Conservation (phyloP, 2,113 vertebrate genomes). For the Bufo gargarizans region DNA sequence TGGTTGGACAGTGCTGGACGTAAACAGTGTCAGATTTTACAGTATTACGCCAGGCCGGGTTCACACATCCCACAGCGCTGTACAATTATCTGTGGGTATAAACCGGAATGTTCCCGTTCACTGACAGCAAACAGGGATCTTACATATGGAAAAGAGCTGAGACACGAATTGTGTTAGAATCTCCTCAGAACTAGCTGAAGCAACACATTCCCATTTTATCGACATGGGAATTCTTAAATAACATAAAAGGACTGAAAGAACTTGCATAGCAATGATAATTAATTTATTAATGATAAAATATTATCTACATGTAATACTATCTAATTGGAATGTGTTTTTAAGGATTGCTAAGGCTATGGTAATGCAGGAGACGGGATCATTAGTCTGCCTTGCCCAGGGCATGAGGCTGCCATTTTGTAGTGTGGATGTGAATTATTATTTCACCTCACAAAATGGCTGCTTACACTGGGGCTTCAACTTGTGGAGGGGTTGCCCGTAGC, state of each 20-base stretch:
- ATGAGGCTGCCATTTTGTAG: background rate
- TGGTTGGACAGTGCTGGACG: background rate
- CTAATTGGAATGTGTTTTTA: constrained; percentile 22
- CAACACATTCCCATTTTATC: background rate
- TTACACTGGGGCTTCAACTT: background rate
- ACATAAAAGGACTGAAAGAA: background rate
- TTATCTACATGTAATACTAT: background rate
- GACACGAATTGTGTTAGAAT: no score
- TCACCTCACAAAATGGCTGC: constrained; percentile 4
- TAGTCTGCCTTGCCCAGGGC: background rate
- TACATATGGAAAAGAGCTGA: no score
- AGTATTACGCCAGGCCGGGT: background rate
- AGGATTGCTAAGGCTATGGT: background rate
- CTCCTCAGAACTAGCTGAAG: background rate
- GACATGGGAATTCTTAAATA: background rate
- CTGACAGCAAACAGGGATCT: background rate
- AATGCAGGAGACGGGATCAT: background rate
- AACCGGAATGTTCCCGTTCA: background rate
- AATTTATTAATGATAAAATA: background rate
- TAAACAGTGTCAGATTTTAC: constrained; percentile 6
- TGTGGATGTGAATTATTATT: background rate
- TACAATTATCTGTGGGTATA: background rate
- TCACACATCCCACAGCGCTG: background rate
- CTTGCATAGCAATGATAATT: constrained; percentile 33
- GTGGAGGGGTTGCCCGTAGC: background rate